Evolutionary conservation across 1,140 invertebrate genomes (phyloP), one percentile per base, ranked within the genome.

Genomic region (Drosophila ogumai): DNA sequence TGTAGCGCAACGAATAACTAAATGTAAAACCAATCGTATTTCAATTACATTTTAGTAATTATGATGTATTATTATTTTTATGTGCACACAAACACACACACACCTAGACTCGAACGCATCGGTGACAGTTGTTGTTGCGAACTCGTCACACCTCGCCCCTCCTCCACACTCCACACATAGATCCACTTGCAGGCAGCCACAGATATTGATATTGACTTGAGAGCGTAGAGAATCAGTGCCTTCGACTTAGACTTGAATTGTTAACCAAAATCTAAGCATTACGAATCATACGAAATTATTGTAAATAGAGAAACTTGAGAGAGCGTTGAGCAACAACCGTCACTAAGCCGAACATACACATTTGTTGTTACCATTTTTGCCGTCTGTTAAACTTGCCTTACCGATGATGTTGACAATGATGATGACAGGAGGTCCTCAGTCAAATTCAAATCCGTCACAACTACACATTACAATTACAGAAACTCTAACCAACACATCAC

Each of bases 1-100:
- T 63, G 66, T 75, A 57, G 77, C 47, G 69, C 52, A 79, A 52
- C 60, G 57, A 74, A 74, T 54, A 36, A 81, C 61, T 68, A 64
- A 55, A 63, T 80, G 50, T 79, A 73, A 75, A 77, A 74, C 75
- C 47, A 61, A 71, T 58, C 59, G 84, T 88, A 87, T 87, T 87
- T 88, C 67, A 80, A 84, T 88, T 90, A 88, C 77, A 84, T 78
- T 84, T 90, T 88, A 90, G 84, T 88, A 88, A 88, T 88, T 77
- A 87, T 87, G 56, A 88, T 88, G 80, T 87, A 80, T 88, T 80
- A 84, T 90, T 85, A 84, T 88, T 90, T 84, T 82, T 88, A 84
- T 84, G 76, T 84, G 67, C 47, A 67, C 44, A 74, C 25, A n/a
- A n/a, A 59, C 17, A 73, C 43, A 73, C 40, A 71, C 31, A 65